phyloP scores from a whole-genome alignment of 2,797 vertebrate species.

The Diplodus puntazzo region DNA sequence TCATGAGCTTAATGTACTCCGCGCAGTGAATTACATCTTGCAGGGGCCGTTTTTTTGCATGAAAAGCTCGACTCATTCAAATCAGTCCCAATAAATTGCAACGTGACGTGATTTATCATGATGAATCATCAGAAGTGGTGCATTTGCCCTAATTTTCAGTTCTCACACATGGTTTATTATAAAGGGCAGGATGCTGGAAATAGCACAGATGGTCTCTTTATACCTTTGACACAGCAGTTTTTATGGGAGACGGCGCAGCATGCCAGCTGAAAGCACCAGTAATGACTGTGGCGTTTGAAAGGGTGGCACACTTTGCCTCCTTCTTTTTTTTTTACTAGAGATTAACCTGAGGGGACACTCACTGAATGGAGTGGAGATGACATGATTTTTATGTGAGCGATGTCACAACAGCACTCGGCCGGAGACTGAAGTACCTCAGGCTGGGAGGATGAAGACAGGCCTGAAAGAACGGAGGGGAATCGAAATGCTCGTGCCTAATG shows the following conservation, averaged over 20 bases:
- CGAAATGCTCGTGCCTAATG: constrained; percentile 50
- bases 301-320: constrained; percentile 49
- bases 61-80: constrained; percentile 19
- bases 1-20: constrained; percentile 13
- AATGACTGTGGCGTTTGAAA: constrained; percentile 55
- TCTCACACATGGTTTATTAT: constrained; percentile 50
- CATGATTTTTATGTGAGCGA: constrained; percentile 58
- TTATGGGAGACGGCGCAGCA: constrained; percentile 47
- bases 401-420: constrained; percentile 53
- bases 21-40: constrained; percentile 25
- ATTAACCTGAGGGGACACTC: constrained; percentile 64
- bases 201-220: constrained; percentile 67
- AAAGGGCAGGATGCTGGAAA: constrained; percentile 60
- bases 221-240: constrained; percentile 68
- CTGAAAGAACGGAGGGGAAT: constrained; percentile 42
- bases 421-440: constrained; percentile 56
- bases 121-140: constrained; percentile 45
- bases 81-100: constrained; percentile 35
- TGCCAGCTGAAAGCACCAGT: constrained; percentile 60
- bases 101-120: constrained; percentile 40
- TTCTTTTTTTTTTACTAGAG: constrained; percentile 27
- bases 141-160: constrained; percentile 51
- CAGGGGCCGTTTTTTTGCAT: constrained; percentile 21
- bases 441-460: constrained; percentile 23
- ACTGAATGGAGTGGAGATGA: constrained; percentile 56